These are phyloP conservation scores for Lucifuga dentata DNA, from an alignment of 2,113 vertebrate genomes.

Conservation along the genomic window DNA sequence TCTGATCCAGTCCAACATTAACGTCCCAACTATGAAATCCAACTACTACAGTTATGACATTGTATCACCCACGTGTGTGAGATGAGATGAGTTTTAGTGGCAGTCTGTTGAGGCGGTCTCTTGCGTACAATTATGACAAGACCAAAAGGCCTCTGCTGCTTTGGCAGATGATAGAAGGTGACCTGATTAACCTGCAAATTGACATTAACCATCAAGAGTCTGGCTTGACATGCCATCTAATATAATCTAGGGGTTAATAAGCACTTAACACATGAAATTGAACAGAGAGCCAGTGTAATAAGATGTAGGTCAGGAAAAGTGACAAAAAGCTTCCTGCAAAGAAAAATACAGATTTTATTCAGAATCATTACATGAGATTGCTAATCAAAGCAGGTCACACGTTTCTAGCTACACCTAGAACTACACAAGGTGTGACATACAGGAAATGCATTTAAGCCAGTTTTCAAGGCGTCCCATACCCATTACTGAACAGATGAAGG, in stretches of 20 bases:
- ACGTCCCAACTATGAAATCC: slow-evolving; percentile 26
- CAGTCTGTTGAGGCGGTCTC: slow-evolving; percentile 60
- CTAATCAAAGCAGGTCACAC: slow-evolving; percentile 21
- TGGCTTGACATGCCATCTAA: slow-evolving; percentile 62
- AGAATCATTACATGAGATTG: slow-evolving; percentile 18
- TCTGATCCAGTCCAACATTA: slow-evolving; percentile 6
- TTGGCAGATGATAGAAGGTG: slow-evolving; percentile 73
- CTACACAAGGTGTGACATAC: slow-evolving; percentile 47
- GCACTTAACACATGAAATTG: slow-evolving; percentile 75
- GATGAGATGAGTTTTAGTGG: slow-evolving; percentile 50
- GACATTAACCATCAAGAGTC: slow-evolving; percentile 78
- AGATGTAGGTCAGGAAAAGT: slow-evolving; percentile 49
- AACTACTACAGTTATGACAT: slow-evolving; percentile 5
- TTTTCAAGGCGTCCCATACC: slow-evolving; percentile 49
- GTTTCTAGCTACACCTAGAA: slow-evolving; percentile 17
- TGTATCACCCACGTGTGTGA: neutral
- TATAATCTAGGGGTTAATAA: slow-evolving; percentile 79
- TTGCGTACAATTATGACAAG: slow-evolving; percentile 69
- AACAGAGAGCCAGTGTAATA: slow-evolving; percentile 63
- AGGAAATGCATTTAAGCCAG: slow-evolving; percentile 51
- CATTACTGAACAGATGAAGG: slow-evolving; percentile 66
- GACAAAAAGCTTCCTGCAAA: slow-evolving; percentile 21
- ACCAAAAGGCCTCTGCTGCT: slow-evolving; percentile 57
- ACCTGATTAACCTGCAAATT: slow-evolving; percentile 83
- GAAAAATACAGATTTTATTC: slow-evolving; percentile 14